phyloP scores from a whole-genome alignment of 2,888 invertebrate species.

The Conistra vaccinii region DNA sequence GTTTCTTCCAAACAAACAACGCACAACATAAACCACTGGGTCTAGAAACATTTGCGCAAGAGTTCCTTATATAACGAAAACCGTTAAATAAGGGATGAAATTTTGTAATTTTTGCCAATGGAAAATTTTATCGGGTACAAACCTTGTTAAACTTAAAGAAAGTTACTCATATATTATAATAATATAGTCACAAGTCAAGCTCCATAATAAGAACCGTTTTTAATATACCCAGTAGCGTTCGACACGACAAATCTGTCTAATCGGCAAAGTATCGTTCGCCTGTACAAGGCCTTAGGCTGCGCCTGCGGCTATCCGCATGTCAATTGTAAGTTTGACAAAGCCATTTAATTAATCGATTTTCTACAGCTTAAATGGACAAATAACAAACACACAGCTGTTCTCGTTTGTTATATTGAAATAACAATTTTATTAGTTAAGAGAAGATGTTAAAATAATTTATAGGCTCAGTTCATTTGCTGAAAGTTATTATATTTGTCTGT shows the following conservation, averaged over 20 bases:
- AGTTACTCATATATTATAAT: not conserved
- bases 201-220: constrained; percentile 6
- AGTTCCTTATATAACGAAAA: too few species aligned
- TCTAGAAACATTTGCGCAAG: too few species aligned
- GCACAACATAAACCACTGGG: too few species aligned
- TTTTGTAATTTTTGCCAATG: too few species aligned
- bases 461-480: constrained; percentile 44
- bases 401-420: constrained; percentile 54
- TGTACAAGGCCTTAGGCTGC: constrained; percentile 24
- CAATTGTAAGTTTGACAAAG: constrained; percentile 38
- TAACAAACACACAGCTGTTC: constrained; percentile 50
- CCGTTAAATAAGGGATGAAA: too few species aligned
- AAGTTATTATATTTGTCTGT: constrained; percentile 53
- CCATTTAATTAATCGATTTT: constrained; percentile 54
- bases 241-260: constrained; percentile 46
- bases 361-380: constrained; percentile 41
- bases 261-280: constrained; percentile 24
- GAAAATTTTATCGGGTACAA: too few species aligned
- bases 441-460: constrained; percentile 57
- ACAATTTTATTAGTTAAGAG: constrained; percentile 56
- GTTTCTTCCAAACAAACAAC: too few species aligned
- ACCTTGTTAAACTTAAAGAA: not conserved
- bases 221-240: constrained; percentile 16
- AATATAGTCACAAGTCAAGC: constrained; percentile 10
- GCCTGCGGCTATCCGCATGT: constrained; percentile 33